Evolutionary conservation across 2,113 vertebrate species (phyloP), one percentile per base, ranked within the genome.

Genomic region (Chlorodrepanis virens): DNA sequence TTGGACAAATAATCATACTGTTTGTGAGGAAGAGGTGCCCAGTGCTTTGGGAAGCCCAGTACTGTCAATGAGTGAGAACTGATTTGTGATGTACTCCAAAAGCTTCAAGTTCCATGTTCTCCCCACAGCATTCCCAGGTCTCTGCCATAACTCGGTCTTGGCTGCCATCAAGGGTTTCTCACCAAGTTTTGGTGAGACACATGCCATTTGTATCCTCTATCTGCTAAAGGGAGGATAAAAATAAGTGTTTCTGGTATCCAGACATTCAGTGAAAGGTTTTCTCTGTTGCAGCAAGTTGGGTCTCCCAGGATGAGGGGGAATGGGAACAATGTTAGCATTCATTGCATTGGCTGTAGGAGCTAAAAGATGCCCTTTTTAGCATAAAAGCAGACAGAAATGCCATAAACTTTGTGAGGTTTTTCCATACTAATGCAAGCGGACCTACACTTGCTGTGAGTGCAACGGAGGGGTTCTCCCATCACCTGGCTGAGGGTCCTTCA

Each of bases 401-500:
- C 44, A 49, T 20, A 28, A 68, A 68, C 4, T 35, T 64, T 7
- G 7, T 15, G 18, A 45, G 28, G 57, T 21, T 80, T 81, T 64
- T 56, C 24, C 37, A 11, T 9, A 28, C 14, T 14, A 64, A 42
- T 25, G 12, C 12, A 28, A 59, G 21, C 22, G 42, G 56, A 61
- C 18, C 35, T 54, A 15, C 9, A 13, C 4, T 37, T 63, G 37
- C 42, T 61, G 23, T 67, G 25, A 69, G n/a, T 2, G 4, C 31
- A 44, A 9, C 0, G 0, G 40, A 60, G 12, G 10, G 6, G 4
- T 42, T 44, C 4, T 27, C 39, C 49, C 16, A 20, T 35, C 23
- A 53, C 40, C 56, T 39, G 19, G 13, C 18, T 76, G 53, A 80
- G 53, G 52, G 15, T 6, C 47, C 57, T 84, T 59, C 80, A 81